Evolutionary conservation across 37 sponge, comb jelly and placozoan genomes (phyloP).

Genomic region (Bolinopsis microptera): DNA sequence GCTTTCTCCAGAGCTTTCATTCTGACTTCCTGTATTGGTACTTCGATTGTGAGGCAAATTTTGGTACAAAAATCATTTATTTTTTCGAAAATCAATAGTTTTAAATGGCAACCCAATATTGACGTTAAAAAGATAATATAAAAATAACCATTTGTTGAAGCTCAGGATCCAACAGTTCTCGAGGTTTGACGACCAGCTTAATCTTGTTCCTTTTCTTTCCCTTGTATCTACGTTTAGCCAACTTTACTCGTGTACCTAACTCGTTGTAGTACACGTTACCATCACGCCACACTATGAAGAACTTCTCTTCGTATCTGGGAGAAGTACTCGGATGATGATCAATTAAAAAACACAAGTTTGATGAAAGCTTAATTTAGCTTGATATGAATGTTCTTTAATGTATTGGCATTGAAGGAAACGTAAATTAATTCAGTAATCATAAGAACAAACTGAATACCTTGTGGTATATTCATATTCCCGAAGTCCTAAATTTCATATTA

Average conservation of each 20-base stretch:
- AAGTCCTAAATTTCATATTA: no score
- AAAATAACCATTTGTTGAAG: constrained; percentile 73
- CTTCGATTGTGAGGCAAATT: no score
- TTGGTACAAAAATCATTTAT: neutral
- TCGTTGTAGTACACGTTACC: constrained; percentile 96
- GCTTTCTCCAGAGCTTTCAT: constrained; percentile 72
- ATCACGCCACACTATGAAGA: constrained; percentile 79
- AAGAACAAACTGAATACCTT: no score
- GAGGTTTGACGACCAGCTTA: constrained; percentile 82
- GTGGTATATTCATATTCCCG: no score
- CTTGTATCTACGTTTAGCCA: constrained; percentile 85
- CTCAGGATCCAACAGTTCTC: constrained; percentile 87
- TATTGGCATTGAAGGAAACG: no score
- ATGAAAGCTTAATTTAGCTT: neutral
- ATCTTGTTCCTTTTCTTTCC: constrained; percentile 76
- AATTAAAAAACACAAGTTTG: neutral
- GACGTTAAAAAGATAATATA: no score
- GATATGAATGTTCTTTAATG: no score
- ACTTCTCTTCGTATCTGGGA: constrained; percentile 77
- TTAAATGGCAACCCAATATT: no score
- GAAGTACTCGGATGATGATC: no score
- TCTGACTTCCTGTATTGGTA: constrained; percentile 9
- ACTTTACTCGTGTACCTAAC: constrained; percentile 87
- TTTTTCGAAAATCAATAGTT: no score
- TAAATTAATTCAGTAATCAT: no score